phyloP scores from a whole-genome alignment of 2,113 vertebrate species.

The Bufo gargarizans region DNA sequence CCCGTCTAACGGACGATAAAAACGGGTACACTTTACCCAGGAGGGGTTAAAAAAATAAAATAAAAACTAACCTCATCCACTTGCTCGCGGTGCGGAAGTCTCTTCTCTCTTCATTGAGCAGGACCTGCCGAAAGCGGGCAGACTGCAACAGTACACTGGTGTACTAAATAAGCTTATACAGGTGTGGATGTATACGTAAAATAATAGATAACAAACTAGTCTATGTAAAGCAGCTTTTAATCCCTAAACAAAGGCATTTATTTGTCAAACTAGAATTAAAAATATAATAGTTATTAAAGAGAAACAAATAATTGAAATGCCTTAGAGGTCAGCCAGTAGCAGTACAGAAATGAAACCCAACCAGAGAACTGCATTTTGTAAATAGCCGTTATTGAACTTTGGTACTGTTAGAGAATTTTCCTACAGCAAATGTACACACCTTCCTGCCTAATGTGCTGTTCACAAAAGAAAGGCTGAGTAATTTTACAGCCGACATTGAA shows the following conservation, averaged over 20 bases:
- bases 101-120: too few relatives aligned
- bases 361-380: neutral
- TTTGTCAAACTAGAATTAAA: neutral
- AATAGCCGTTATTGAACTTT: neutral
- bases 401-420: neutral
- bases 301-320: neutral
- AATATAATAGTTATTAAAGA: neutral
- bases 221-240: neutral
- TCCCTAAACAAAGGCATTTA: neutral
- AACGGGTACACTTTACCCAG: too few relatives aligned
- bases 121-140: too few relatives aligned
- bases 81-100: too few relatives aligned
- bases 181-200: neutral
- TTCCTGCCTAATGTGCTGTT: neutral
- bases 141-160: too few relatives aligned
- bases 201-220: neutral
- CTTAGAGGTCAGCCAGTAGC: neutral
- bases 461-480: neutral
- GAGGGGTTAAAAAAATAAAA: too few relatives aligned
- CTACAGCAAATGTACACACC: neutral
- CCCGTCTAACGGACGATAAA: too few relatives aligned
- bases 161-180: too few relatives aligned
- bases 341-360: neutral
- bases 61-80: too few relatives aligned
- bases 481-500: slow-evolving; percentile 19